Evolutionary conservation across 1,140 invertebrate genomes (phyloP), one percentile per base, ranked within the genome.

Genomic region (Drosophila ambigua): DNA sequence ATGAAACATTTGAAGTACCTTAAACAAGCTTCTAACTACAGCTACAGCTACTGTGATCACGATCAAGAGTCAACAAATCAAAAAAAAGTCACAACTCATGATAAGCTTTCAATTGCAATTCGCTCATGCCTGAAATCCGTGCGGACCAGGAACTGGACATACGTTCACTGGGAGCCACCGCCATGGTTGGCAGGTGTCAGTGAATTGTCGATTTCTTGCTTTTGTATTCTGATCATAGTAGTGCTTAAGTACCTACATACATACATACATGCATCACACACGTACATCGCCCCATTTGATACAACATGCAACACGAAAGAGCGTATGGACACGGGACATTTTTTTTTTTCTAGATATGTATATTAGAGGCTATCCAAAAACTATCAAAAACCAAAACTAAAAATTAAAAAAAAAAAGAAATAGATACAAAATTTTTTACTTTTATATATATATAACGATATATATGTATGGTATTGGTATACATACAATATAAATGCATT

Each of bases 1-100:
- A 75, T 49, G 79, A 83, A 83, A 83, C 79, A 83, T 83, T 83
- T 83, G 78, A 28, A 79, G 79, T 83, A 83, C 79, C 79, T 83
- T 83, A 75, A 74, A 68, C 41, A 78, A 75, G 79, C 79, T 83
- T 83, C 79, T 64, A 78, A 82, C 65, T 71, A 75, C 43, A 57
- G 53, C 65, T 71, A 75, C 43, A 57, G 53, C 76, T 79, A 53
- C 64, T 74, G 63, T 79, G 76, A 73, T 59, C 57, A 58, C 60
- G 60, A 53, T 26, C 52, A 44, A 61, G 28, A 46, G 57, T 43
- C 48, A 15, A 23, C 15, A 48, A 46, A 59, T 31, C 45, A 24
- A 66, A 26, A 66, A 26, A 20, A 28, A 39, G 15, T 54, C 53
- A 20, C 43, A 8, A 39, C 11, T 7, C 11, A 4, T 35, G 31